A percentile compares a stretch with the other conserved stretches of the same genome.
These are phyloP conservation scores for Mimumesa dahlbomi DNA, from an alignment of 2,888 invertebrate species.

Conservation along the genomic window DNA sequence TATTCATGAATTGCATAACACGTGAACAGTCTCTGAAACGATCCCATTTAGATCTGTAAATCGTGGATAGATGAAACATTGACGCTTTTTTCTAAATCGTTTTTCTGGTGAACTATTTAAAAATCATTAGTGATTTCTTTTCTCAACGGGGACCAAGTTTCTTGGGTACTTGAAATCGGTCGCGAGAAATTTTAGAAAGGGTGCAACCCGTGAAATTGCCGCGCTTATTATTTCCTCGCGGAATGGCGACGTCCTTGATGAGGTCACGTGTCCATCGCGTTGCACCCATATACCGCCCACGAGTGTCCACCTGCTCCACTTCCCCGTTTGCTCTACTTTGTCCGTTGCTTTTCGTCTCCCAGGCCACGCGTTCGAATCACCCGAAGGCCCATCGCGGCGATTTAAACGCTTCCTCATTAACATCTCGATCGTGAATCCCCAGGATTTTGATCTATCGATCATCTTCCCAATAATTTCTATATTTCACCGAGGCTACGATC, in stretches of 20 bases:
- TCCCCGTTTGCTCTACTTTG: constrained; percentile 33
- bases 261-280: constrained; percentile 72
- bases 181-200: background rate
- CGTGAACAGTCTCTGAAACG: too few relatives aligned
- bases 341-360: constrained; percentile 36
- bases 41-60: too few relatives aligned
- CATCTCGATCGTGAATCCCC: background rate
- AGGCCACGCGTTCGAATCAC: constrained; percentile 59
- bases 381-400: constrained; percentile 32
- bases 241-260: constrained; percentile 76
- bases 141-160: too few relatives aligned
- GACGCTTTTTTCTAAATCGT: too few relatives aligned
- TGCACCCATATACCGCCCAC: constrained; percentile 46
- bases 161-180: too few relatives aligned
- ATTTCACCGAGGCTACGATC: too few relatives aligned
- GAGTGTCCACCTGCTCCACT: constrained; percentile 65
- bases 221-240: constrained; percentile 64
- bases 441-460: background rate
- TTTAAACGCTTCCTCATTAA: constrained; percentile 41
- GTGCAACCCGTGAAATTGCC: constrained; percentile 23
- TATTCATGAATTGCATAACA: too few relatives aligned
- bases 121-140: too few relatives aligned
- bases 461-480: background rate
- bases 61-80: too few relatives aligned
- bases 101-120: too few relatives aligned